Evolutionary conservation across 1,140 invertebrate species (phyloP).

Genomic region (Bombyx mori): ASM3026992v2 NC_085129.1:11182501-11183000

Average conservation of each 20-base stretch:
- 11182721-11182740: constrained; percentile 20
- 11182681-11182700: constrained; percentile 23
- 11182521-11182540: constrained; percentile 26
- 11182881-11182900: constrained; percentile 10
- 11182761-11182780: constrained; percentile 26
- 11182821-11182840: constrained; percentile 27
- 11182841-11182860: constrained; percentile 20
- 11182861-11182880: constrained; percentile 17
- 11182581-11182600: constrained; percentile 12
- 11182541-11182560: constrained; percentile 18
- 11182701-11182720: constrained; percentile 28
- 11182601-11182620: constrained; percentile 13
- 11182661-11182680: constrained; percentile 16
- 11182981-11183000: constrained; percentile 6
- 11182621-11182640: constrained; percentile 18
- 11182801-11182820: constrained; percentile 22
- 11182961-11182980: background rate
- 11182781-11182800: constrained; percentile 16
- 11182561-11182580: constrained; percentile 15
- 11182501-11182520: constrained; percentile 27
- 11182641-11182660: constrained; percentile 23
- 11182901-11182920: background rate
- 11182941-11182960: no score
- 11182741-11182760: constrained; percentile 10
- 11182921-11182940: no score